Base-by-base conservation (phyloP, 2,113 vertebrate genomes). In the Takifugu bimaculatus region DNA sequence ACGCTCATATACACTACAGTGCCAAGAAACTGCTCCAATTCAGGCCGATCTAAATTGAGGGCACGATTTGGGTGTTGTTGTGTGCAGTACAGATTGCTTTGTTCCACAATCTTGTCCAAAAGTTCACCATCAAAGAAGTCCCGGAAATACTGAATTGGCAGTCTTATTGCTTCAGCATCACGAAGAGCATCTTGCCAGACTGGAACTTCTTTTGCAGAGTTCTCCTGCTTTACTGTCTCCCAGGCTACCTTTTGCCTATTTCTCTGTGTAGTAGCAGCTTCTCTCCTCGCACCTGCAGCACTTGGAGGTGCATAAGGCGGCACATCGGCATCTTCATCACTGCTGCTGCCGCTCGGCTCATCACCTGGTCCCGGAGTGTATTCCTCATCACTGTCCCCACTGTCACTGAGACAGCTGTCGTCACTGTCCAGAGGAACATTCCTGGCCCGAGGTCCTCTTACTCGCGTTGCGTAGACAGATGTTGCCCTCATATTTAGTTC, bases 1-100 rank as follows among this genome's bases (percentile, higher is more conserved):
- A 68, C 13, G 14, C 68, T 72, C 42, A 72, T 64, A 51, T 77
- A 77, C 28, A 63, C n/a, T 4, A 49, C 25, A n/a, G 69, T 64
- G 10, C 74, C 64, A 57, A 65, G 50, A 27, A 64, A 68, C 64
- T 68, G 68, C 44, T 57, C 54, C 63, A 65, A 2, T 65, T 65
- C 54, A 43, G 50, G 50, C 1, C 6, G 45, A 28, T 65, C 63
- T 32, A 57, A 28, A 27, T 50, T 50, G 6, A 51, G 28, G 20
- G n/a, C 6, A 39, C 13, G 4, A 25, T 12, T 57, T 57, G 13
- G 54, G 20, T 50, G 57, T 43, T 57, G 47, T 42, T 65, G 32
- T n/a, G 6, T 50, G 54, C 12, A 57, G 20, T 50, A 50, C 11
- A 65, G 54, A 65, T 65, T 51, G 25, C 63, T 65, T 11, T 65